Evolutionary conservation across 2,888 invertebrate genomes (phyloP), one percentile per base, ranked within the genome.

Genomic region (Melanophora roralis): DNA sequence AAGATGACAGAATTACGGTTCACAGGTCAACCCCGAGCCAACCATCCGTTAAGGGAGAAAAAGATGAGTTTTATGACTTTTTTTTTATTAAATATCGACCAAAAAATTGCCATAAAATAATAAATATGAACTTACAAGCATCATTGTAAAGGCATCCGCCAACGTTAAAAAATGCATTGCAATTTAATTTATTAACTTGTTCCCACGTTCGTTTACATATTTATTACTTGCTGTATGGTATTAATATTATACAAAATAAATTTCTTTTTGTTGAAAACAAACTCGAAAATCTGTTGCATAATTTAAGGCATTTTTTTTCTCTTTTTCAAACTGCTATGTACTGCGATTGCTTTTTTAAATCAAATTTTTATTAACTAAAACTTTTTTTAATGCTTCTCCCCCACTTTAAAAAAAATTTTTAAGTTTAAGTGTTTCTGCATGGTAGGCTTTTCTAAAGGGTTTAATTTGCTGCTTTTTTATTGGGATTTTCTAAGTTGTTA

Each of bases 331-430:
- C n/a, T 36, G 11, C 57, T 4, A 21, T 21, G 3, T 49, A 59
- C 43, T 5, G 0, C 27, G n/a, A 2, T 59, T 60, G 27, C 6
- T 60, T 73, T 73, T 76, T 80, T 75, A 57, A 76, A 80, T 80
- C 40, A 75, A 76, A 80, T 68, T 75, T 80, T 73, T 72, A 69
- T 80, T 76, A 76, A 80, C 73, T 76, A 80, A 80, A 68, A 76
- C 69, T 65, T 60, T 43, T 47, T 79, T 51, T 55, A 43, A 14
- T 47, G 23, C 64, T 64, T 64, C 6, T 27, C 6, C 6, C 6
- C 34, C 43, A 36, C 53, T 55, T 72, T 64, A 45, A 60, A 77
- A 57, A 65, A 19, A 62, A 73, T 67, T 67, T 49, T 68, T 71
- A 75, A 55, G 67, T 68, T 76, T 72, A 72, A 80, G 80, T 68